Evolutionary conservation across 2,113 vertebrate genomes (phyloP), one percentile per base, ranked within the genome.

Genomic region (Vulpes lagopus): DNA sequence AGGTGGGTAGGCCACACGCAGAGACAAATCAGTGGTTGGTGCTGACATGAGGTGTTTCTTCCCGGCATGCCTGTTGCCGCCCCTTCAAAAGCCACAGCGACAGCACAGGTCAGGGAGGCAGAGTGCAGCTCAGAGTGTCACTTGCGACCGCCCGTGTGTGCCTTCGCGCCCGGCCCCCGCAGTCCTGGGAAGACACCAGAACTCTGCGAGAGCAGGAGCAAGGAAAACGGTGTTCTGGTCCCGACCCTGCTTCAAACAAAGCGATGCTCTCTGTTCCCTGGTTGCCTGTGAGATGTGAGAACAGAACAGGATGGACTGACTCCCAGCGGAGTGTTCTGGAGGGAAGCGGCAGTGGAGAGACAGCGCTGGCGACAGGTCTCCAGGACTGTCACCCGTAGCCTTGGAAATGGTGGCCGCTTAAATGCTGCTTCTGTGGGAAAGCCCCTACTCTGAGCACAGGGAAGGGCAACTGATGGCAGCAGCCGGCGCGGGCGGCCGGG

Each of bases 121-220:
- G 12, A 12, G 10, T 1, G 9, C 38, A 86, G 14, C n/a, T 86
- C 59, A 30, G 16, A 60, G 73, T 15, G 43, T 20, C 9, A 8
- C 23, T 64, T 64, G 55, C 80, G 17, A 43, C 5, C 7, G 6
- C 30, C 30, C 22, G 22, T 19, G 49, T 22, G 57, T 51, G 23
- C 23, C 76, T 74, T 30, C 23, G 16, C 8, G 8, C 49, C 2
- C 0, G 17, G 17, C 53, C 30, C 35, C 32, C 22, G 9, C 16
- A n/a, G 49, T n/a, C 16, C 27, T 19, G 5, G 22, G 20, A 30
- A 89, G 35, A 0, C 4, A 67, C 11, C 1, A 17, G 17, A 32
- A 76, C 6, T 2, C 7, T 22, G 43, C 83, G 43, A 22, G 25
- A 9, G 0, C 0, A 32, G 9, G 9, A 59, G 1, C 5, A 25